Conservation (phyloP, 1,140 invertebrate genomes). For the Drosophila leontia region DNA sequence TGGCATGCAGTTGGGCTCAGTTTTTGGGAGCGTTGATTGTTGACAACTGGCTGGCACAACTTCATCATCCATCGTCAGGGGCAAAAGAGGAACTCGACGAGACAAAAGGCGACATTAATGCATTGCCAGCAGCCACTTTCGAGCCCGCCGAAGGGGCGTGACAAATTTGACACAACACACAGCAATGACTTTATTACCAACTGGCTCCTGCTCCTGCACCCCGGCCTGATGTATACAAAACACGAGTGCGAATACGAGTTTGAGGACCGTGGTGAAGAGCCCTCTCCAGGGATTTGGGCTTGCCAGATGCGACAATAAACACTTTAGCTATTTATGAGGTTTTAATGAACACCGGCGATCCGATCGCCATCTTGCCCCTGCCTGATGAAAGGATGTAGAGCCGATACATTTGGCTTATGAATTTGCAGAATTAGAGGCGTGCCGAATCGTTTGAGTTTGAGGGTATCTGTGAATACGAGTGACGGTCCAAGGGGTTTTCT, state of each 20-base stretch:
- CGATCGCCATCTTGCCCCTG: slow-evolving; percentile 57
- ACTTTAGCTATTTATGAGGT: slow-evolving; percentile 82
- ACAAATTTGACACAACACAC: slow-evolving; percentile 76
- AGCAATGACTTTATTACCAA: slow-evolving; percentile 80
- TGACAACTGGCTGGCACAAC: slow-evolving; percentile 78
- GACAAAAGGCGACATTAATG: slow-evolving; percentile 81
- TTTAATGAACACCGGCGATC: slow-evolving; percentile 70
- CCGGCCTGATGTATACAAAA: slow-evolving; percentile 14
- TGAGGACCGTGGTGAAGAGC: slow-evolving; percentile 49
- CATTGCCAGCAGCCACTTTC: slow-evolving; percentile 68
- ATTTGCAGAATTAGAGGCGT: slow-evolving; percentile 80
- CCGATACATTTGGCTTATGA: slow-evolving; percentile 76
- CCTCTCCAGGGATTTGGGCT: slow-evolving; percentile 57
- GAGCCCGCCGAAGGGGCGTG: slow-evolving; percentile 75
- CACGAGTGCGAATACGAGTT: slow-evolving; percentile 66
- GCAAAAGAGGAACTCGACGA: slow-evolving; percentile 34
- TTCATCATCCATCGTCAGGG: slow-evolving; percentile 70
- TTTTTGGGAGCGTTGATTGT: slow-evolving; percentile 56
- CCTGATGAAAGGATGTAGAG: slow-evolving; percentile 74
- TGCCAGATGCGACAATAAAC: slow-evolving; percentile 80
- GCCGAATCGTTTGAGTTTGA: slow-evolving; percentile 51
- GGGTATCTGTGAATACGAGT: slow-evolving; percentile 19
- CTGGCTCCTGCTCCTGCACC: slow-evolving; percentile 24
- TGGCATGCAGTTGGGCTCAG: slow-evolving; percentile 65
- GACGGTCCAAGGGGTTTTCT: slow-evolving; percentile 28